phyloP scores from a whole-genome alignment of 2,888 invertebrate species.

The Trachelus tabidus region DNA sequence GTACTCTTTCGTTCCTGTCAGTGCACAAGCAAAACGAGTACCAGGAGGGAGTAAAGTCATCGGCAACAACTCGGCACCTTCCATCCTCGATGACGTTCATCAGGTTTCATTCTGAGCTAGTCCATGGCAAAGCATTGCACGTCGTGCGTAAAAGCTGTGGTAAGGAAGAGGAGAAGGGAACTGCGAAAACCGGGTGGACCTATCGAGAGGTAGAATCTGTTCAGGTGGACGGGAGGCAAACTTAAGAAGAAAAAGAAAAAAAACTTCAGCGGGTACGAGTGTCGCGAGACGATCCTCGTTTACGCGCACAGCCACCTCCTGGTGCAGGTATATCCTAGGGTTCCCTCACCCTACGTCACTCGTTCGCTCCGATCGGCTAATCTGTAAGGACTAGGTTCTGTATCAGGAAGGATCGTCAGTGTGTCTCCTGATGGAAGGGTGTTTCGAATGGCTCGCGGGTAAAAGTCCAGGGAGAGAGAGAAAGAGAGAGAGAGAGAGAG shows the following conservation, averaged over 20 bases:
- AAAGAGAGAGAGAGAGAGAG: constrained; percentile 13
- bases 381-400: neutral
- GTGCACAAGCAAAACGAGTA: neutral
- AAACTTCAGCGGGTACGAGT: neutral
- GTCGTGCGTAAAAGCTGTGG: neutral
- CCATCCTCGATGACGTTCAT: too few relatives aligned
- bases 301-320: neutral
- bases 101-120: neutral
- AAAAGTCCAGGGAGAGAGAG: constrained; percentile 5
- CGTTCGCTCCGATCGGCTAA: neutral
- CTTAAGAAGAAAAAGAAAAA: too few relatives aligned
- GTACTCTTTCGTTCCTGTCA: neutral
- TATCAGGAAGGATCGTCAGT: neutral
- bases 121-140: neutral
- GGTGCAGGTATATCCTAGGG: neutral
- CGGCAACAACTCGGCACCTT: neutral
- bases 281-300: neutral
- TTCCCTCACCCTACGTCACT: neutral
- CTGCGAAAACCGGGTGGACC: neutral
- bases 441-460: neutral
- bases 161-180: neutral
- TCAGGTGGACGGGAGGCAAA: neutral
- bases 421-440: neutral
- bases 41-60: neutral
- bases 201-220: neutral